Percentiles rank a stretch among this genome's conserved stretches.
Conservation (phyloP, 2,797 vertebrate genomes). For the Bovichtus diacanthus region DNA sequence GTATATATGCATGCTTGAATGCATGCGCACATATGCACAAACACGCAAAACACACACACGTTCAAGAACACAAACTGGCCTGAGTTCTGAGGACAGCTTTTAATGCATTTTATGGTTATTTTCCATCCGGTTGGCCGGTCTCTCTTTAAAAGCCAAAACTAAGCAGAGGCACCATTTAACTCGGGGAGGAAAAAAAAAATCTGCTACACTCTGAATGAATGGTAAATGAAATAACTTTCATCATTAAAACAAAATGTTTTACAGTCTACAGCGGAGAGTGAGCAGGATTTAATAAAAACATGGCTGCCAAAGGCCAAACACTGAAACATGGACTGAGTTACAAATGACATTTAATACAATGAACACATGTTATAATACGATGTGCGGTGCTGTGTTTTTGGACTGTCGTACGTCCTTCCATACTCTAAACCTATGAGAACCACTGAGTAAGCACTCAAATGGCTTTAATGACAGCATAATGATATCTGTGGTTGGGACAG, state of each 20-base stretch:
- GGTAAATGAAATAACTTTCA: slow-evolving; percentile 57
- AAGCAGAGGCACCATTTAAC: slow-evolving; percentile 48
- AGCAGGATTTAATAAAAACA: slow-evolving; percentile 46
- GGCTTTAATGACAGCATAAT: slow-evolving; percentile 65
- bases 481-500: slow-evolving; percentile 71
- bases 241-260: slow-evolving; percentile 53
- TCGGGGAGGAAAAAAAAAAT: slow-evolving; percentile 19
- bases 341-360: neutral
- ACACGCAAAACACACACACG: slow-evolving; percentile 11
- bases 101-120: slow-evolving; percentile 54
- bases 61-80: slow-evolving; percentile 27
- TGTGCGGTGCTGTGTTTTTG: slow-evolving; percentile 2
- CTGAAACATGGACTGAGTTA: neutral
- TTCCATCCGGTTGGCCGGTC: slow-evolving; percentile 39
- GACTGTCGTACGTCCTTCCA: slow-evolving; percentile 14
- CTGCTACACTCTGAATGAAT: slow-evolving; percentile 33
- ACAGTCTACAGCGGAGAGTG: slow-evolving; percentile 28
- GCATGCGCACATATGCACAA: slow-evolving; percentile 13
- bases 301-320: slow-evolving; percentile 39
- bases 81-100: slow-evolving; percentile 43
- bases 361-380: no score
- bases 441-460: slow-evolving; percentile 30
- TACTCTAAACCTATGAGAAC: slow-evolving; percentile 30
- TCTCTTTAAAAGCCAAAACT: slow-evolving; percentile 41
- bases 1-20: slow-evolving; percentile 25